Base-by-base conservation (phyloP, 2,888 invertebrate genomes). In the Noctua janthe region DNA sequence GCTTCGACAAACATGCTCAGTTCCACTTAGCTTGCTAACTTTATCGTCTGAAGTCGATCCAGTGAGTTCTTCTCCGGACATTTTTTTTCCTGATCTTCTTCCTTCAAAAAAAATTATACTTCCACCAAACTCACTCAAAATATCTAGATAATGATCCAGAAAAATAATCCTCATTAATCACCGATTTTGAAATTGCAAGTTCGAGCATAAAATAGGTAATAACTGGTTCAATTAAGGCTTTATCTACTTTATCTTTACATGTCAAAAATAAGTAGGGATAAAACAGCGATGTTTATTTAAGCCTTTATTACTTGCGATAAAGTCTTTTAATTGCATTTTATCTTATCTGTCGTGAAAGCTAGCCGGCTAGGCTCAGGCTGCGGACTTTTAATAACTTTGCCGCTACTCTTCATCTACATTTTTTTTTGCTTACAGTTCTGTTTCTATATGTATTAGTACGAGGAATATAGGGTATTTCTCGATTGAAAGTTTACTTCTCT, bases 261-360 rank as follows among this genome's bases (percentile, higher is more conserved):
- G 15, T 20, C 23, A 20, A 77, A 69, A 77, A 47, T 77, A 62
- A 83, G 77, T 78, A 70, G 51, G 62, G 81, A 83, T 81, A 77
- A 51, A 84, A 59, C 8, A 78, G 59, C 47, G 11, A 43, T 84
- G 51, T 71, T 39, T 66, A 23, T 64, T 56, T 35, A 84, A 59
- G 79, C 66, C 84, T 49, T 71, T 47, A 84, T 79, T 71, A 56
- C 56, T 59, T 71, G 67, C 66, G 84, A 81, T 78, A 71, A 84
- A 66, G 49, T 39, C 49, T 54, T 78, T 69, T 72, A 64, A 84
- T 80, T 71, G 66, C 66, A 47, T 85, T 80, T 71, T 80, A 82
- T 84, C 79, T 81, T 71, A 80, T 85, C 71, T 71, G 17, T 47
- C 47, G 35, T 67, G 51, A 80, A 80, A 85, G 71, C 71, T 84